These are phyloP conservation scores for Iphiclides podalirius DNA, from an alignment of 2,888 invertebrate genomes.

Conservation along the genomic window DNA sequence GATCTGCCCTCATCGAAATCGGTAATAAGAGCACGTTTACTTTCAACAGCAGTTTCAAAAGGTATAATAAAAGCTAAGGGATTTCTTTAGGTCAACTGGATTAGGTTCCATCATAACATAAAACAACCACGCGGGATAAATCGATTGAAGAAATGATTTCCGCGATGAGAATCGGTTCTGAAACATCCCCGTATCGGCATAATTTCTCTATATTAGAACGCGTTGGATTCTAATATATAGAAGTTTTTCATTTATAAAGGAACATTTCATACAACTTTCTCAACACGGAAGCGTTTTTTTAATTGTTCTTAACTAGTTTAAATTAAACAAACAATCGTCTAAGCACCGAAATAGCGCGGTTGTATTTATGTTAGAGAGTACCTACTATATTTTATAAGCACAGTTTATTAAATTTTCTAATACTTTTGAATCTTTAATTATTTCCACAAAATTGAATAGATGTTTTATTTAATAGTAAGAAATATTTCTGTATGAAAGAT, in stretches of 20 bases:
- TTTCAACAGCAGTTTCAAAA: no score
- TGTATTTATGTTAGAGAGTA: constrained; percentile 33
- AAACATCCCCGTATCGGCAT: not conserved
- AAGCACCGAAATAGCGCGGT: constrained; percentile 16
- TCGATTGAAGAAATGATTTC: constrained; percentile 9
- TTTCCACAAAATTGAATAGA: constrained; percentile 24
- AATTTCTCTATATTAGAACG: no score
- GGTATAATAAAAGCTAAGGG: not conserved
- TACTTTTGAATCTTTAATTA: constrained; percentile 21
- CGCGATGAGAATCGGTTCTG: not conserved
- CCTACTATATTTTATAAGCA: constrained; percentile 26
- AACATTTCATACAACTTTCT: no score
- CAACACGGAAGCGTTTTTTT: not conserved
- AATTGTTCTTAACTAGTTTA: not conserved
- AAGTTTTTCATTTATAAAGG: no score
- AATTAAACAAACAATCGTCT: constrained; percentile 14
- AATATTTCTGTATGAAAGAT: constrained; percentile 12
- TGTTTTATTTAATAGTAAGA: constrained; percentile 19
- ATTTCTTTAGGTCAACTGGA: not conserved
- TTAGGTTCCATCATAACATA: not conserved
- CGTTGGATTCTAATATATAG: no score
- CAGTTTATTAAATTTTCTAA: not conserved
- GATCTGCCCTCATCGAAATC: no score
- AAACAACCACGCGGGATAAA: not conserved
- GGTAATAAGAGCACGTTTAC: no score